These are phyloP conservation scores for Haplochromis vanheusdeni DNA, from an alignment of 2,113 vertebrate genomes.

Conservation along the genomic window DNA sequence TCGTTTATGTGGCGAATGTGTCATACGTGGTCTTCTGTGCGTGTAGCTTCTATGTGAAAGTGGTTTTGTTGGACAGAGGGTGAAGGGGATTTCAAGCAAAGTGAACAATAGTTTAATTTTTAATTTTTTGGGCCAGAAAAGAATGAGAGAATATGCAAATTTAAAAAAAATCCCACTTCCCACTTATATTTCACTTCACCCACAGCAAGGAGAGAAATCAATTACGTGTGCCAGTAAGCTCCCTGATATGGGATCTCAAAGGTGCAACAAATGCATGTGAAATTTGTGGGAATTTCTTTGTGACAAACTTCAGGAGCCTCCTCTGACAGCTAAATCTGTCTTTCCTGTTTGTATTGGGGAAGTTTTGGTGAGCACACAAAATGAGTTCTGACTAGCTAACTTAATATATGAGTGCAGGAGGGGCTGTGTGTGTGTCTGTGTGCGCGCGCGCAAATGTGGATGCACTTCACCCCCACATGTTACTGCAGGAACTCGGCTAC, in stretches of 20 bases:
- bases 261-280: background rate
- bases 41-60: background rate
- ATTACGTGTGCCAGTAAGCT: background rate
- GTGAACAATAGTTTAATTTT: background rate
- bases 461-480: background rate
- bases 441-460: background rate
- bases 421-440: background rate
- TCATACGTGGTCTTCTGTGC: background rate
- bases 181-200: background rate
- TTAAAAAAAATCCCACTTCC: fast-evolving
- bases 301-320: background rate
- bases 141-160: background rate
- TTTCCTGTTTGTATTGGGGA: background rate
- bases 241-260: background rate
- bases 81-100: background rate
- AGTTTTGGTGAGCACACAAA: background rate
- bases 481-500: constrained; percentile 23
- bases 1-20: background rate
- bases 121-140: background rate
- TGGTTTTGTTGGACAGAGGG: background rate
- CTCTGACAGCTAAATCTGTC: background rate
- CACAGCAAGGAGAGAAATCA: background rate
- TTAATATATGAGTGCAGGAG: background rate
- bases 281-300: background rate
- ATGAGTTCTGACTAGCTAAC: background rate